Evolutionary conservation across 1,140 invertebrate species (phyloP).

Genomic region (Drosophila guanche): DNA sequence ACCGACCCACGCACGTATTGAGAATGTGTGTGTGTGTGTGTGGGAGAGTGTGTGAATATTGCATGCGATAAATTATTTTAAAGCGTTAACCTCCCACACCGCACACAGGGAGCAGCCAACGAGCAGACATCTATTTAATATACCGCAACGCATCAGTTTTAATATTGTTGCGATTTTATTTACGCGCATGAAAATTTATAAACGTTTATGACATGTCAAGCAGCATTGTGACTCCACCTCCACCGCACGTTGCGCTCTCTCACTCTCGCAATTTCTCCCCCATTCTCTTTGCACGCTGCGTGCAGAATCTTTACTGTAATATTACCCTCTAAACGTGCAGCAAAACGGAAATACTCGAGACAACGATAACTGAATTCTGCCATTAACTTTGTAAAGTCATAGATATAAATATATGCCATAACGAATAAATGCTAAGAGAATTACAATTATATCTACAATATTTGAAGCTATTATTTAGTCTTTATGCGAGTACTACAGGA

Average conservation of each 20-base stretch:
- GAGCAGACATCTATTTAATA: constrained; percentile 65
- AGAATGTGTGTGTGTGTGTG: constrained; percentile 9
- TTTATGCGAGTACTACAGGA: too few relatives aligned
- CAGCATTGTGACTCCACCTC: constrained; percentile 17
- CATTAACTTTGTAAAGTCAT: too few relatives aligned
- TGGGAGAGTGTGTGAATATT: constrained; percentile 59
- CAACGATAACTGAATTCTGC: too few relatives aligned
- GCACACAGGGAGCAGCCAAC: not conserved
- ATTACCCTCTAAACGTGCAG: too few relatives aligned
- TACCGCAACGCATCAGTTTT: constrained; percentile 74
- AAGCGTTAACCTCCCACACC: constrained; percentile 34
- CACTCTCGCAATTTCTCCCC: not conserved
- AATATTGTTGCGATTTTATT: constrained; percentile 78
- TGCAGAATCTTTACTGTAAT: not conserved
- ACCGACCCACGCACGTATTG: constrained; percentile 36
- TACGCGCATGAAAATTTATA: constrained; percentile 73
- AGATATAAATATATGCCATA: too few relatives aligned
- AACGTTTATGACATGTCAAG: constrained; percentile 71
- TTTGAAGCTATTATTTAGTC: too few relatives aligned
- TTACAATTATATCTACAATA: too few relatives aligned
- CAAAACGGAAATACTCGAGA: too few relatives aligned
- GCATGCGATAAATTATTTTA: constrained; percentile 80
- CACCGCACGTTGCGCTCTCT: too few relatives aligned
- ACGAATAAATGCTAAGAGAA: too few relatives aligned
- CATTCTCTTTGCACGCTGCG: not conserved